Percentiles rank a stretch among this genome's conserved stretches.
These are phyloP conservation scores for Notolepis coatsorum DNA, from an alignment of 2,797 vertebrate species.

Conservation along the genomic window DNA sequence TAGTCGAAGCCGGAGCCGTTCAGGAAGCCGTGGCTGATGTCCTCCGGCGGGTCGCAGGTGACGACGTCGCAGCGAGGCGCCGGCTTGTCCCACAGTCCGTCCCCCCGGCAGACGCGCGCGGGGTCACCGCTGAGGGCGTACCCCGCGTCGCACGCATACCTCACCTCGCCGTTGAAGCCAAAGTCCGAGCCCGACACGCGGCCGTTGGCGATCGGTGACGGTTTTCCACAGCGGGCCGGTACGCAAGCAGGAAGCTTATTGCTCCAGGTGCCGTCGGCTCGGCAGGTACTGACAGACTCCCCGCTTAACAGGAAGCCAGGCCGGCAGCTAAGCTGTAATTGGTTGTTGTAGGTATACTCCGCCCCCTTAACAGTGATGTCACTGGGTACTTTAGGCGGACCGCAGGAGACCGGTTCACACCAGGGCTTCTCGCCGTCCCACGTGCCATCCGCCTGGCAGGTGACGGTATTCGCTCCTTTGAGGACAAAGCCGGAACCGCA, in stretches of 20 bases:
- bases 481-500: slow-evolving; percentile 89
- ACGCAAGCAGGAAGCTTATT: slow-evolving; percentile 80
- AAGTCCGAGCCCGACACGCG: slow-evolving; percentile 82
- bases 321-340: slow-evolving; percentile 83
- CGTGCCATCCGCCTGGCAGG: slow-evolving; percentile 84
- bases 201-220: slow-evolving; percentile 78
- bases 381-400: slow-evolving; percentile 77
- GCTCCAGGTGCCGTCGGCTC: slow-evolving; percentile 92
- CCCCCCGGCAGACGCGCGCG: slow-evolving; percentile 79
- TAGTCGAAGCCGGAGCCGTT: slow-evolving; percentile 91
- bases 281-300: slow-evolving; percentile 83
- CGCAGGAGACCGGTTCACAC: slow-evolving; percentile 89
- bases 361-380: slow-evolving; percentile 83
- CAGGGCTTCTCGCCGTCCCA: slow-evolving; percentile 88
- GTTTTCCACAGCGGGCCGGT: slow-evolving; percentile 81
- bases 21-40: slow-evolving; percentile 91
- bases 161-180: slow-evolving; percentile 81
- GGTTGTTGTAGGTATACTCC: slow-evolving; percentile 83
- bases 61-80: slow-evolving; percentile 85
- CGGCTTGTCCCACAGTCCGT: slow-evolving; percentile 89
- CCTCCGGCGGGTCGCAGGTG: slow-evolving; percentile 90
- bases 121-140: slow-evolving; percentile 82
- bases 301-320: slow-evolving; percentile 88
- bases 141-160: slow-evolving; percentile 88
- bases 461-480: slow-evolving; percentile 79